Base-by-base conservation (phyloP, 2,113 vertebrate species). In the Lampris incognitus region DNA sequence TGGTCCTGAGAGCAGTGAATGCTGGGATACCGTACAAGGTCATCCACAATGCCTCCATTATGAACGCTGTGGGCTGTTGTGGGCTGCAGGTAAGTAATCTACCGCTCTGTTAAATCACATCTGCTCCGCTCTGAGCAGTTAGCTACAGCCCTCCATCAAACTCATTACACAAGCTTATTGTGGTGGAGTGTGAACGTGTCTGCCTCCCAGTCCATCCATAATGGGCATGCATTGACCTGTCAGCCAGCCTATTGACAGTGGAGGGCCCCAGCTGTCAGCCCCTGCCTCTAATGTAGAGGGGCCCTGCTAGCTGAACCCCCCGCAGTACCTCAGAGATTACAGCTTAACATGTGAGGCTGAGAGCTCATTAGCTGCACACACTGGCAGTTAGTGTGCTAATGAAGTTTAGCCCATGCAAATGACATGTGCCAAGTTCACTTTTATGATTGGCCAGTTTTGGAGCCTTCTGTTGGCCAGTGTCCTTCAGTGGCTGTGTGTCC, bases 21-120 rank as follows among this genome's bases (percentile, higher is more conserved):
- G 56, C 94, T 90, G 97, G 98, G 72, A 95, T 99, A 87, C 93
- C 95, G 0, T 97, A 98, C 75, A 89, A 78, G 7, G 95, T 99
- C 75, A 94, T 99, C 89, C 98, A 99, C 88, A 99, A 99, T 55
- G 98, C 98, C 58, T 99, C 98, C 69, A 96, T 99, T 87, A 92
- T 99, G 94, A 99, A 94, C 56, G 97, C 98, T 0, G 94, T 99
- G 52, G 98, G 97, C 81, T 98, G 97, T 95, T 98, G 97, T 39
- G 98, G 98, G 7, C 95, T 99, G 68, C 98, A 99, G 97, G 98
- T 99, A 92, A 78, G 41, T 1, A 52, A 10, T 24, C 2, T 4
- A 40, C 9, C 6, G 6, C 36, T 24, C 38, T 6, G 10, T 40
- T 44, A 42, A 11, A 51, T n/a, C 46, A 72, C 76, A 79, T 79